Evolutionary conservation across 2,113 vertebrate genomes (phyloP).

Genomic region (Callaeas wilsoni): DNA sequence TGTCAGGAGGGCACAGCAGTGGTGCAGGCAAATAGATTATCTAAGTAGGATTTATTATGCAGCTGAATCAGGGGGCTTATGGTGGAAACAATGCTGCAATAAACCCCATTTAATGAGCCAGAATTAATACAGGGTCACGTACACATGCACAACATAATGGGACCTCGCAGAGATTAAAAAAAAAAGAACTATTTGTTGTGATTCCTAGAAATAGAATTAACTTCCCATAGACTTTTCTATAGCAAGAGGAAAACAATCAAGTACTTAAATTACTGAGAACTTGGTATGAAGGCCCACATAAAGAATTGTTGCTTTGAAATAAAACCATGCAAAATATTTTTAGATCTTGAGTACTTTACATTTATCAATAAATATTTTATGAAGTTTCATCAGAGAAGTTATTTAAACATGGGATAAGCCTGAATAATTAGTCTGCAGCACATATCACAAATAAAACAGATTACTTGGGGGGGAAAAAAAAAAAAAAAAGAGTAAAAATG

Average conservation of each 20-base stretch:
- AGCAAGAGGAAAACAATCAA: not conserved
- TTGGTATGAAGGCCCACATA: not conserved
- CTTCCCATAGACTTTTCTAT: not conserved
- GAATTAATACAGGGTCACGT: not conserved
- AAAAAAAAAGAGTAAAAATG: not conserved
- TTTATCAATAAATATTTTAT: constrained; percentile 68
- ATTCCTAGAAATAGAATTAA: not conserved
- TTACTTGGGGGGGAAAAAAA: not conserved
- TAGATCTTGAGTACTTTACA: constrained; percentile 33
- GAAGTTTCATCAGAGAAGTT: constrained; percentile 14
- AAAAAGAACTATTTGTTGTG: not conserved
- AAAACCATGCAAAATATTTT: constrained; percentile 38
- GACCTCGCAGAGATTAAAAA: not conserved
- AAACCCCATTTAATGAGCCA: constrained; percentile 14
- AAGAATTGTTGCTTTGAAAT: constrained; percentile 7
- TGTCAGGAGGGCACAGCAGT: not conserved
- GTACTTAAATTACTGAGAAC: not conserved
- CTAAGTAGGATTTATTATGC: not conserved
- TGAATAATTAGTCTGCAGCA: constrained; percentile 41
- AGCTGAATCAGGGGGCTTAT: not conserved
- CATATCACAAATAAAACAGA: not conserved
- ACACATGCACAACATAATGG: not conserved
- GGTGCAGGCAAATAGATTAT: not conserved
- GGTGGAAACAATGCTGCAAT: not conserved
- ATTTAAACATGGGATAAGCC: constrained; percentile 52